Percentiles rank a stretch among this genome's conserved stretches.
phyloP scores from a whole-genome alignment of 2,888 invertebrate species.

The Nephrotoma guestfalica region DNA sequence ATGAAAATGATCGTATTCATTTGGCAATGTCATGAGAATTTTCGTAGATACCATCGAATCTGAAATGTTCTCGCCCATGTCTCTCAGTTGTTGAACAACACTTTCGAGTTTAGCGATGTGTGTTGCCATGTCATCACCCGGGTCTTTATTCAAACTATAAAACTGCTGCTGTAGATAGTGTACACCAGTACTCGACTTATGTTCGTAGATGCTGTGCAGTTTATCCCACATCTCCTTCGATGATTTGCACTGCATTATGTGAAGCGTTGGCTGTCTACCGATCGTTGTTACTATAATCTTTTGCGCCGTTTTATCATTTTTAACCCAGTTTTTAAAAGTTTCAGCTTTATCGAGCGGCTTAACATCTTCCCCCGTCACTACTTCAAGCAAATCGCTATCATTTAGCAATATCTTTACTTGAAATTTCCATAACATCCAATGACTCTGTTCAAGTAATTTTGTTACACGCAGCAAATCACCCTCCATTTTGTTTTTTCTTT shows the following conservation, averaged over 20 bases:
- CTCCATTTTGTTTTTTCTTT: too few species aligned
- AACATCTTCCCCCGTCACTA: background rate
- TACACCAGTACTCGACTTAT: slow-evolving; percentile 11
- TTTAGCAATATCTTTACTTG: slow-evolving; percentile 9
- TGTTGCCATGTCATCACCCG: slow-evolving; percentile 11
- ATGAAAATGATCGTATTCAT: background rate
- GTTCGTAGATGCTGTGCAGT: slow-evolving; percentile 18
- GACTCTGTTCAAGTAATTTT: too few species aligned
- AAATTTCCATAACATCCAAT: slow-evolving; percentile 11
- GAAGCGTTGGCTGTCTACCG: slow-evolving; percentile 12
- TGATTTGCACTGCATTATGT: slow-evolving; percentile 13
- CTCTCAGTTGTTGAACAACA: slow-evolving; percentile 11
- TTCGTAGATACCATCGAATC: slow-evolving; percentile 12
- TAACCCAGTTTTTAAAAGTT: slow-evolving; percentile 6
- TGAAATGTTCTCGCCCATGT: slow-evolving; percentile 11
- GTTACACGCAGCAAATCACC: background rate
- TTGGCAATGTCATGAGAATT: slow-evolving; percentile 15
- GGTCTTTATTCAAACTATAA: slow-evolving; percentile 11
- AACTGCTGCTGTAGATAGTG: slow-evolving; percentile 17
- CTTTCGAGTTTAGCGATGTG: slow-evolving; percentile 11
- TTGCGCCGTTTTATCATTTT: background rate
- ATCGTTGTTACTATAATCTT: slow-evolving; percentile 11
- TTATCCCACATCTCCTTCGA: slow-evolving; percentile 12
- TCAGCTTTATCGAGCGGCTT: slow-evolving; percentile 4
- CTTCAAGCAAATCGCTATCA: slow-evolving; percentile 7